Conservation (phyloP, 2,797 vertebrate genomes). For the Propithecus perrieri region DNA sequence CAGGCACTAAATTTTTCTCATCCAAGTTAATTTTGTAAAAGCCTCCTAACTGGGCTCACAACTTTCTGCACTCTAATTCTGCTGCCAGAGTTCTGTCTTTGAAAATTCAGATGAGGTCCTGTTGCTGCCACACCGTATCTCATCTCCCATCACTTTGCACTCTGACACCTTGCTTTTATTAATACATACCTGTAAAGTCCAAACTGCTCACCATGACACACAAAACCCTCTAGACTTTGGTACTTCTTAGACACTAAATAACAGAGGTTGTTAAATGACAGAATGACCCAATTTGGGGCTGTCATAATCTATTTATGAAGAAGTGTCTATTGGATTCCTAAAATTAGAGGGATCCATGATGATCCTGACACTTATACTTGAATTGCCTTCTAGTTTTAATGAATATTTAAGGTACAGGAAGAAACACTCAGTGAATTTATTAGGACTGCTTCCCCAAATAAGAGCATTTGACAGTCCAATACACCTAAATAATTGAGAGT, state of each 20-base stretch:
- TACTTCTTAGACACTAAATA: not conserved
- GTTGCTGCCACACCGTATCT: not conserved
- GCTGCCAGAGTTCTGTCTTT: not conserved
- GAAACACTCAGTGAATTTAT: not conserved
- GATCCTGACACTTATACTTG: not conserved
- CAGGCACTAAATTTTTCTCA: not conserved
- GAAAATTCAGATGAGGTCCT: not conserved
- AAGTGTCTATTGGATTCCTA: conserved; percentile 28
- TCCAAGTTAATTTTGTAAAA: not conserved
- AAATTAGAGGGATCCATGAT: not conserved
- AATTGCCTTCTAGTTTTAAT: not conserved
- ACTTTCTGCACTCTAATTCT: not conserved
- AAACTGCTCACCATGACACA: not conserved
- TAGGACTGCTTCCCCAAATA: not conserved
- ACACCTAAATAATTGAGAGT: not conserved
- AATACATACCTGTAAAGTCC: not conserved
- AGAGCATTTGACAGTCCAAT: not conserved
- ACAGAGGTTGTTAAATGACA: not conserved
- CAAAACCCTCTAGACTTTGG: not conserved
- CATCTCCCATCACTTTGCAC: not conserved
- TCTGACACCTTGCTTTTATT: not conserved
- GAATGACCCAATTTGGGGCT: not conserved
- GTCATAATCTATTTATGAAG: not conserved
- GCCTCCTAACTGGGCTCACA: not conserved
- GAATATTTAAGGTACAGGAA: not conserved